These are phyloP conservation scores for Steatornis caripensis DNA, from an alignment of 2,113 vertebrate species.

Conservation along the genomic window DNA sequence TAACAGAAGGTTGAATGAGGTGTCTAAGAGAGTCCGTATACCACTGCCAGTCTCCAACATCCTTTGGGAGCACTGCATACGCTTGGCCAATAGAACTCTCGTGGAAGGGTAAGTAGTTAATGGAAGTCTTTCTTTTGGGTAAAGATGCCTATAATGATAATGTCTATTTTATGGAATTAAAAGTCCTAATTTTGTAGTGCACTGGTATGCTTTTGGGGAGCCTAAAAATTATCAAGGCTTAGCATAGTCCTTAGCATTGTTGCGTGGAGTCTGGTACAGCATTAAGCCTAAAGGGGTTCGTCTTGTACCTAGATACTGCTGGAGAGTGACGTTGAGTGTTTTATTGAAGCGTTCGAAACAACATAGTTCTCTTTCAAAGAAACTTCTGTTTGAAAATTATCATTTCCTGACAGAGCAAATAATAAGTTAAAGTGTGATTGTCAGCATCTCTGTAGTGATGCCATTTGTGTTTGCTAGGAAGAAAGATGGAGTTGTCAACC, in stretches of 20 bases:
- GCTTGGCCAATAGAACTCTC: slow-evolving; percentile 93
- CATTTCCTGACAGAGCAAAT: neutral
- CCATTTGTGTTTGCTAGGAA: neutral
- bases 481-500: neutral
- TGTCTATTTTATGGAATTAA: neutral
- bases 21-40: slow-evolving; percentile 92
- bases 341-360: neutral
- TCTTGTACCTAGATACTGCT: neutral
- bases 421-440: neutral
- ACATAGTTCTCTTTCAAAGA: neutral
- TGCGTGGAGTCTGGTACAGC: neutral
- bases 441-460: neutral
- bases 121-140: neutral
- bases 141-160: neutral
- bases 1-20: slow-evolving; percentile 85
- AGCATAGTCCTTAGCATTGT: neutral
- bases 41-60: slow-evolving; percentile 95
- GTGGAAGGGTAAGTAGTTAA: slow-evolving; percentile 89
- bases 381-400: neutral
- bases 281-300: neutral
- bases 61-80: slow-evolving; percentile 98
- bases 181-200: neutral
- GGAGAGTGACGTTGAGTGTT: neutral
- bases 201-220: neutral
- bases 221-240: neutral